Percentiles rank a stretch among this genome's conserved stretches.
Evolutionary conservation across 2,888 invertebrate genomes (phyloP).

Genomic region (Hyposoter didymator): DNA sequence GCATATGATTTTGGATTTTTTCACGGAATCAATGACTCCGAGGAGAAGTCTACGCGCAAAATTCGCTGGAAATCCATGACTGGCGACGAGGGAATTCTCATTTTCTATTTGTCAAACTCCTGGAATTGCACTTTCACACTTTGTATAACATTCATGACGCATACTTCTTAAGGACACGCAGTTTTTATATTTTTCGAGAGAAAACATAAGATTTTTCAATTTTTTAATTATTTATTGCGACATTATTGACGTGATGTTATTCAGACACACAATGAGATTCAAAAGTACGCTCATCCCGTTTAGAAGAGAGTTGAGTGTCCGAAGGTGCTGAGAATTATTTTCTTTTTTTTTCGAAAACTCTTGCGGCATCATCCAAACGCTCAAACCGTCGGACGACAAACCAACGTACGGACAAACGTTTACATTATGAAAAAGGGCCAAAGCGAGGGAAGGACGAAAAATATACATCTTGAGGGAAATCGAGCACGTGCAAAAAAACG

Average conservation of each 20-base stretch:
- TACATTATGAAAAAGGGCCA: slow-evolving; percentile 38
- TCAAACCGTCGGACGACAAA: slow-evolving; percentile 25
- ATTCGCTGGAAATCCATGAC: slow-evolving; percentile 56
- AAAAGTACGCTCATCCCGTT: slow-evolving; percentile 26
- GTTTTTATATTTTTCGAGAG: slow-evolving; percentile 19
- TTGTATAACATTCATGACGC: slow-evolving; percentile 5
- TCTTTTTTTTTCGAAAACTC: background rate
- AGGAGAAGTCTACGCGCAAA: slow-evolving; percentile 7
- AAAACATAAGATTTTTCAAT: slow-evolving; percentile 3
- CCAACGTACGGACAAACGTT: slow-evolving; percentile 46
- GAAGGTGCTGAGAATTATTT: background rate
- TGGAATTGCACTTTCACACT: background rate
- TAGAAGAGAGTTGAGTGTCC: background rate
- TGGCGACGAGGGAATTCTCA: slow-evolving; percentile 31
- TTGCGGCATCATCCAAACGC: slow-evolving; percentile 20
- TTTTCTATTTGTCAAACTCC: background rate
- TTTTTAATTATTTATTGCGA: slow-evolving; percentile 2
- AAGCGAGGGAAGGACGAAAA: slow-evolving; percentile 25
- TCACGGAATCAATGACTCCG: slow-evolving; percentile 24
- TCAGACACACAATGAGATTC: slow-evolving; percentile 56
- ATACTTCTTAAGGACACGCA: slow-evolving; percentile 17
- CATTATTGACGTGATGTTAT: background rate
- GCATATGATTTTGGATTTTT: background rate
- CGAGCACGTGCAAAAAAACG: slow-evolving; percentile 28
- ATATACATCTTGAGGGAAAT: slow-evolving; percentile 52